Percentiles rank a stretch among this genome's conserved stretches.
Evolutionary conservation across 2,888 invertebrate genomes (phyloP).

Genomic region (Galerucella pusilla): DNA sequence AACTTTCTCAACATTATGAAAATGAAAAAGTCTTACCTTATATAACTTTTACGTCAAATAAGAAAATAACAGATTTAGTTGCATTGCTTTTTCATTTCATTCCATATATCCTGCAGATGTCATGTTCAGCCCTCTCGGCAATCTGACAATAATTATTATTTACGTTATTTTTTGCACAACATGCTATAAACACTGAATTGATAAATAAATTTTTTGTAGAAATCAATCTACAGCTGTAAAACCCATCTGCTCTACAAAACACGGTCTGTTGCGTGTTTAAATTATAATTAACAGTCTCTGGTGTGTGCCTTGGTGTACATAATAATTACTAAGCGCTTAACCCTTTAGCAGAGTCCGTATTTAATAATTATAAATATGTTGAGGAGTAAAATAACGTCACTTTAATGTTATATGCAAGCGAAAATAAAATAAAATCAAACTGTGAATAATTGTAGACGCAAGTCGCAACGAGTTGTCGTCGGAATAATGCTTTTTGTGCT

Average conservation of each 20-base stretch:
- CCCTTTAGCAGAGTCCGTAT: constrained; percentile 16
- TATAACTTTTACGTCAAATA: too few relatives aligned
- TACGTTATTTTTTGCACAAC: background rate
- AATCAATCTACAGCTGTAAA: constrained; percentile 42
- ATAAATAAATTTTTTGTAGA: constrained; percentile 6
- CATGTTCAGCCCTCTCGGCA: background rate
- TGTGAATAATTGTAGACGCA: background rate
- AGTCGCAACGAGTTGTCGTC: background rate
- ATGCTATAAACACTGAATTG: background rate
- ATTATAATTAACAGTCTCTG: constrained; percentile 30
- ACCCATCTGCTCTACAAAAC: constrained; percentile 39
- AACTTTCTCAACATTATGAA: too few relatives aligned
- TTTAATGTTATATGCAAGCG: background rate
- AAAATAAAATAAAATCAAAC: background rate
- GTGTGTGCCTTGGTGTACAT: constrained; percentile 24
- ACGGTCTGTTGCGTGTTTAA: constrained; percentile 28
- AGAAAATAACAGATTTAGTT: too few relatives aligned
- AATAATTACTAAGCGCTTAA: constrained; percentile 27
- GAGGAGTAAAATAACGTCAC: background rate
- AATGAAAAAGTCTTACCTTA: too few relatives aligned
- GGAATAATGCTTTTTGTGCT: background rate
- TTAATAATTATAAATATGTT: constrained; percentile 21
- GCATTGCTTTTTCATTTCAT: too few relatives aligned
- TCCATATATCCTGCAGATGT: too few relatives aligned
- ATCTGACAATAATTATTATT: constrained; percentile 2